Evolutionary conservation across 2,113 vertebrate species (phyloP), one percentile per base, ranked within the genome.

Genomic region (Pelvicachromis taeniatus): DNA sequence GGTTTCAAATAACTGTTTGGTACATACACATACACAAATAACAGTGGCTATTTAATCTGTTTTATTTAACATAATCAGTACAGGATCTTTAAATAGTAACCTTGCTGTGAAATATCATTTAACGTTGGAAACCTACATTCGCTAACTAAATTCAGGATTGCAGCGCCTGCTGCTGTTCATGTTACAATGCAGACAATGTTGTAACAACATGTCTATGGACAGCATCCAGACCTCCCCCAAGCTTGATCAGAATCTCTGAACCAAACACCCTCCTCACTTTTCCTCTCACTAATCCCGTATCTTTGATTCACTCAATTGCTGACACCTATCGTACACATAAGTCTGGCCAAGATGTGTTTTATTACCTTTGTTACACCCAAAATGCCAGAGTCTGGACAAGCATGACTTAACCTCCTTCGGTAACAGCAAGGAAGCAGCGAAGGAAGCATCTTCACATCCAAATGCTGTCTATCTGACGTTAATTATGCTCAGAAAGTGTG

Each of bases 261-360:
- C 70, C 70, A 31, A 38, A 42, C 65, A 8, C n/a, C 2, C 2
- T 68, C 35, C 17, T 75, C 17, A 48, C 45, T 31, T 33, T 80
- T 21, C 77, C 26, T 26, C 14, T 31, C 31, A 52, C 38, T 77
- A 40, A 81, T 78, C 54, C 42, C 52, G 3, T 56, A 65, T 70
- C 9, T 87, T 87, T 75, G 48, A 82, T 54, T 92, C 81, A 61
- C 75, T 88, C 82, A 85, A 50, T 89, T 88, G 83, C 77, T 45
- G 53, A 90, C 85, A 86, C 75, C 79, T 55, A 78, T 35, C 0
- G 88, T 80, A 88, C 91, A 88, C 79, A 85, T 84, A 90, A 88
- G 87, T 85, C 78, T 82, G 35, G 65, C 84, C 59, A 83, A 63
- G 78, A 65, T 53, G 45, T 50, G 9, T 58, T 88, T 70, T 80